Base-by-base conservation (phyloP, 2,113 vertebrate species). In the Puffinus mauretanicus region DNA sequence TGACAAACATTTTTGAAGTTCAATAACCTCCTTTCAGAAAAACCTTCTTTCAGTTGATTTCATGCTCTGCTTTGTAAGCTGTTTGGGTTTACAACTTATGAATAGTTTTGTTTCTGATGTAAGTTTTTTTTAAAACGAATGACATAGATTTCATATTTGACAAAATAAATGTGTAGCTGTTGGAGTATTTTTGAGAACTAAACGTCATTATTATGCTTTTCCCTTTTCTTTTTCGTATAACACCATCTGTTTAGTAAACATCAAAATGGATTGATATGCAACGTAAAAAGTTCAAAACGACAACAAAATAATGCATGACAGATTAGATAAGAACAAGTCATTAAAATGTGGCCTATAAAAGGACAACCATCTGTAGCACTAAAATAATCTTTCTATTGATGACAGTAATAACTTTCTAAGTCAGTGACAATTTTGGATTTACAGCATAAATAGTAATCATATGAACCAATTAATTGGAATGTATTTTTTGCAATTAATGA, bases 171-270 rank as follows among this genome's bases (percentile, higher is more conserved):
- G 60, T 84, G 71, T 91, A 88, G 85, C 82, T 81, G 51, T 95
- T 94, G 42, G 51, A 92, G 40, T 79, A 86, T 93, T 97, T 95
- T 90, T 93, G 71, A 92, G 86, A 86, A 89, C 32, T 92, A 83
- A 90, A 95, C 97, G 79, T 91, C 87, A 94, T 96, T 98, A 97
- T 96, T 93, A 94, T 96, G 81, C 90, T 96, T 97, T 97, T 51
- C 40, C 32, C 51, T 86, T 96, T 95, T 47, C 25, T 67, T 72
- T 91, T 93, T 82, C 69, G 42, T 27, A 38, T 96, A 96, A 95
- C 92, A 91, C 97, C 97, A 98, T 98, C 96, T 98, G 98, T 98
- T 98, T 98, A 94, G 97, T 96, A 97, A 98, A 98, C 97, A 97
- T 95, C 91, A 92, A 96, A 97, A 97, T 95, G 97, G 97, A 98